Base-by-base conservation (phyloP, 2,888 invertebrate genomes). In the Drosophila fulvimacula region DNA sequence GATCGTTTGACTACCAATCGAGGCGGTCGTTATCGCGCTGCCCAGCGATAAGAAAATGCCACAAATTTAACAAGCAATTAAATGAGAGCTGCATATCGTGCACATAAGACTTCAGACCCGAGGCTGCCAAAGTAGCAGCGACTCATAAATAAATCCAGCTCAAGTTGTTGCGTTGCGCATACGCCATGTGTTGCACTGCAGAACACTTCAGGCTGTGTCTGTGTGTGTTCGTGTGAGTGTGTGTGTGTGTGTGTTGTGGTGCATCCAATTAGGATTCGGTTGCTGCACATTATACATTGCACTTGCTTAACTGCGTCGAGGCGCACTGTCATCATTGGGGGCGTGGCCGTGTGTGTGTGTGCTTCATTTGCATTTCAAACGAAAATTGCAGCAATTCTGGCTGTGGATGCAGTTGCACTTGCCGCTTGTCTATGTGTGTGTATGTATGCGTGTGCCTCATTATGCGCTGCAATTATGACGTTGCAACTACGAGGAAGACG, bases 281-380 rank as follows among this genome's bases (percentile, higher is more conserved):
- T 76, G 78, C 62, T 75, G 81, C 80, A 71, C 64, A 74, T 77
- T 73, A 74, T 81, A 73, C 84, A 61, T 30, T 73, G 77, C 75
- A 75, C 67, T 74, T 65, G 69, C 69, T 65, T 42, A 38, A 17
- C 65, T 51, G 53, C 44, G 42, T 34, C 15, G 19, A 46, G 41
- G 52, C 41, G 38, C 49, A 65, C 73, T 63, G 67, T 77, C 88
- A 66, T 69, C 59, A 69, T 52, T 67, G 61, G 60, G 52, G 82
- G 82, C 82, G 82, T 82, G 82, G 69, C 72, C 17, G 38, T 38
- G 36, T 21, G 34, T 21, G 34, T 49, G 72, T 62, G 71, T 51
- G 58, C 74, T 55, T 90, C 82, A 91, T 92, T 91, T 91, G 90
- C 91, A 91, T 92, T 88, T 92, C 91, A 91, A 90, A 91, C 90